Evolutionary conservation across 2,113 vertebrate genomes (phyloP).

Genomic region (Apaloderma vittatum): DNA sequence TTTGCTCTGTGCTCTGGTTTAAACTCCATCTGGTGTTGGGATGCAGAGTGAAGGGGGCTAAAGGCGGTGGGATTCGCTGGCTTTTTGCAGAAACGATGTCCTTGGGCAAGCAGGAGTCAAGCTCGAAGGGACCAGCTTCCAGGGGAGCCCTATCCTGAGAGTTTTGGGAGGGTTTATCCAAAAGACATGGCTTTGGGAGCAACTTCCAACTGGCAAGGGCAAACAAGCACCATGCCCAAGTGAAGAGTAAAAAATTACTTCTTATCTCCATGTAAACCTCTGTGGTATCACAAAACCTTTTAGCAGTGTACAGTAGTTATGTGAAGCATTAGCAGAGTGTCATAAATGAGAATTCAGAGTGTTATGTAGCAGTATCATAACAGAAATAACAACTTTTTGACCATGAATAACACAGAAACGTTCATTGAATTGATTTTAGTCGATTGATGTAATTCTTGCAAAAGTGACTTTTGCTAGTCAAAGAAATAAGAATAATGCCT

Average conservation of each 20-base stretch:
- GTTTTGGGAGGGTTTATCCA: background rate
- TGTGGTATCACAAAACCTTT: background rate
- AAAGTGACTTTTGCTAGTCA: background rate
- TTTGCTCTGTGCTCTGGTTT: background rate
- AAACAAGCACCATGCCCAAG: background rate
- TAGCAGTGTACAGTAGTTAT: no score
- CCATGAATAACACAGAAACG: background rate
- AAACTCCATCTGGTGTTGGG: background rate
- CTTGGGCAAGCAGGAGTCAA: background rate
- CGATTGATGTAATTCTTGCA: background rate
- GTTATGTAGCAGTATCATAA: fast-evolving
- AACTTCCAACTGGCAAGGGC: background rate
- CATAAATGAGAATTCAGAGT: background rate
- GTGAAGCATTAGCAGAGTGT: background rate
- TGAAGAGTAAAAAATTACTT: background rate
- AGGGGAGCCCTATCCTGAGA: background rate
- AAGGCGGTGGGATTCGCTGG: background rate
- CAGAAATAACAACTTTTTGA: background rate
- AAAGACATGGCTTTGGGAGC: background rate
- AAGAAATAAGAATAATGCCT: background rate
- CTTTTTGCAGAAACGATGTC: background rate
- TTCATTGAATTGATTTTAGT: background rate
- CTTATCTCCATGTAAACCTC: background rate
- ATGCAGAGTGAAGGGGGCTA: background rate
- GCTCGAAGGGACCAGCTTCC: background rate